Percentiles rank a stretch among this genome's conserved stretches.
Evolutionary conservation across 2,113 vertebrate species (phyloP).

Genomic region (Buteo buteo): DNA sequence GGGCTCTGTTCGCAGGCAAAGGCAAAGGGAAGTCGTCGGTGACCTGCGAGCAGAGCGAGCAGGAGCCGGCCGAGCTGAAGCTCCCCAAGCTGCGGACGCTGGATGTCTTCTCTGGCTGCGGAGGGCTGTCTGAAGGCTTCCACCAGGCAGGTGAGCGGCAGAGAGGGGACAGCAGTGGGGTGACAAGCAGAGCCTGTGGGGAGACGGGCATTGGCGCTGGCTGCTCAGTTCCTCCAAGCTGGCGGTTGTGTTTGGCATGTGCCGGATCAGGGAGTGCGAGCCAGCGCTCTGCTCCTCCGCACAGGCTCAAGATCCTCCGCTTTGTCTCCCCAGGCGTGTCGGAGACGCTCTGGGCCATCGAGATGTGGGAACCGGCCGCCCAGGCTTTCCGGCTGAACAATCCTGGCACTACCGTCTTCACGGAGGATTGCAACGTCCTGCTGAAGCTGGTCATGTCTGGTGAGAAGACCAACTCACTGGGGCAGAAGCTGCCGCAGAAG

Average conservation of each 20-base stretch:
- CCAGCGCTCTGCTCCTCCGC: not conserved
- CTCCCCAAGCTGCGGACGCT: slow-evolving; percentile 83
- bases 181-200: rapidly evolving
- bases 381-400: slow-evolving; percentile 97
- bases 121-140: slow-evolving; percentile 93
- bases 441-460: slow-evolving; percentile 95
- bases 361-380: slow-evolving; percentile 98
- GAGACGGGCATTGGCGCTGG: not conserved
- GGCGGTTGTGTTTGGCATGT: rapidly evolving
- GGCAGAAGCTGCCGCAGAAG: slow-evolving; percentile 93
- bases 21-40: slow-evolving; percentile 75
- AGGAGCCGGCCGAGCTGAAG: slow-evolving; percentile 51
- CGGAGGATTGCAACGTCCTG: slow-evolving; percentile 92
- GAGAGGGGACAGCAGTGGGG: not conserved
- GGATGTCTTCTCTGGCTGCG: slow-evolving; percentile 95
- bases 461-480: slow-evolving; percentile 84
- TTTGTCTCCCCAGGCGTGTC: slow-evolving; percentile 64
- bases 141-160: slow-evolving; percentile 87
- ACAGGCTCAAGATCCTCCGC: not conserved
- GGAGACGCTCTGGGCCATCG: slow-evolving; percentile 91
- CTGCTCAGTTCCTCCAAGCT: not conserved
- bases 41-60: slow-evolving; percentile 70
- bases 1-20: slow-evolving; percentile 74
- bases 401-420: slow-evolving; percentile 90
- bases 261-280: not conserved